Conservation (phyloP, 92 coral and sea anemone species). For the Parazoanthus swiftii region DNA sequence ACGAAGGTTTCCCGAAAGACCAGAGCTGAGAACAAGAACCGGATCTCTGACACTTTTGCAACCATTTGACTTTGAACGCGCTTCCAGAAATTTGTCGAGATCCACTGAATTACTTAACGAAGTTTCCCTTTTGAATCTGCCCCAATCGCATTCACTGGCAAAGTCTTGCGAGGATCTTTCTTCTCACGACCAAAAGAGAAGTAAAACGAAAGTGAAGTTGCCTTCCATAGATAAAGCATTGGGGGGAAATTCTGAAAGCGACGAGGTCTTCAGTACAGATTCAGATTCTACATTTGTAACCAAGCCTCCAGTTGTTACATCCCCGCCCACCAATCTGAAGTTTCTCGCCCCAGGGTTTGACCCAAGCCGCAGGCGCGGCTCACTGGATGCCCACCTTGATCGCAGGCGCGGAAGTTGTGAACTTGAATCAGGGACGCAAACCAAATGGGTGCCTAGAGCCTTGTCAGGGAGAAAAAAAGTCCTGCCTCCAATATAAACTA, state of each 20-base stretch:
- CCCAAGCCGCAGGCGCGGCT: slow-evolving; percentile 78
- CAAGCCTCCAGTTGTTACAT: slow-evolving; percentile 47
- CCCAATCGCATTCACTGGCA: slow-evolving; percentile 47
- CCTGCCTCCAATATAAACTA: slow-evolving; percentile 59
- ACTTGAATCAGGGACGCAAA: slow-evolving; percentile 50
- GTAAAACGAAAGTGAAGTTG: slow-evolving; percentile 42
- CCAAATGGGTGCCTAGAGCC: slow-evolving; percentile 84
- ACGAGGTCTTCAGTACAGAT: slow-evolving; percentile 48
- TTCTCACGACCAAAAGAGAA: slow-evolving; percentile 35
- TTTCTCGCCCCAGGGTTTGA: slow-evolving; percentile 59
- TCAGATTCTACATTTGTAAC: slow-evolving; percentile 70
- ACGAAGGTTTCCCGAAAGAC: slow-evolving; percentile 48
- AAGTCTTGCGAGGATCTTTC: slow-evolving; percentile 78
- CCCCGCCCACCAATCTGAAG: slow-evolving; percentile 54
- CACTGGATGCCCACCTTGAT: slow-evolving; percentile 62
- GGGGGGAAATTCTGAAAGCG: slow-evolving; percentile 11
- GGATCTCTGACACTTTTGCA: slow-evolving; percentile 75
- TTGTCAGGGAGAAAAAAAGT: slow-evolving; percentile 46
- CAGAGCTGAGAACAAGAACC: slow-evolving; percentile 60
- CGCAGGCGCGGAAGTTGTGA: slow-evolving; percentile 48
- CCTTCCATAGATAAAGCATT: slow-evolving; percentile 51
- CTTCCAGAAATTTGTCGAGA: slow-evolving; percentile 55
- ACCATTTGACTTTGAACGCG: slow-evolving; percentile 53
- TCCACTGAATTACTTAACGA: slow-evolving; percentile 60
- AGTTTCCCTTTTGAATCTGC: slow-evolving; percentile 42